Evolutionary conservation across 2,888 invertebrate genomes (phyloP).

Genomic region (Octonoba sinensis): DNA sequence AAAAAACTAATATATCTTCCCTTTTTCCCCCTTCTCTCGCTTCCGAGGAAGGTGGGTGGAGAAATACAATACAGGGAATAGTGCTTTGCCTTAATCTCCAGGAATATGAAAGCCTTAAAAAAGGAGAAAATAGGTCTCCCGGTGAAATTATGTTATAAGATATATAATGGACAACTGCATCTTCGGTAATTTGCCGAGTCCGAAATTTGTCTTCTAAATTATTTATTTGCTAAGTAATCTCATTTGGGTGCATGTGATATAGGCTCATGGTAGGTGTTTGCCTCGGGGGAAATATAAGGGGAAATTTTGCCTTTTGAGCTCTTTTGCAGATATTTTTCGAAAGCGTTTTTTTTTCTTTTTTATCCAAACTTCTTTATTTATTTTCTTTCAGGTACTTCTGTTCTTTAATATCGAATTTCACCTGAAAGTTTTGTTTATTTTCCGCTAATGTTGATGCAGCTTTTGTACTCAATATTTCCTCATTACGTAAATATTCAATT

Average conservation of each 20-base stretch:
- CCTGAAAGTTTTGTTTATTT: no score
- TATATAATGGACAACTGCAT: conserved; percentile 50
- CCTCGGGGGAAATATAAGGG: conserved; percentile 12
- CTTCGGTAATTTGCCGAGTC: conserved; percentile 33
- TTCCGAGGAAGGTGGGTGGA: conserved; percentile 3
- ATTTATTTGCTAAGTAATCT: conserved; percentile 59
- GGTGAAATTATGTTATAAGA: conserved; percentile 59
- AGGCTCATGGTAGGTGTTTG: conserved; percentile 30
- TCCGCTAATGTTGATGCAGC: no score
- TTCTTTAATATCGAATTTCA: background rate
- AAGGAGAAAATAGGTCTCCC: conserved; percentile 37
- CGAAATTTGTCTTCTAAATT: conserved; percentile 54
- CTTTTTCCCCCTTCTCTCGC: conserved; percentile 30
- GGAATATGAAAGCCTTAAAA: conserved; percentile 59
- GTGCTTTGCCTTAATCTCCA: conserved; percentile 54
- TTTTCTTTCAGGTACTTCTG: background rate
- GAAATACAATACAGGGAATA: conserved; percentile 56
- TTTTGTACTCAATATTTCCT: no score
- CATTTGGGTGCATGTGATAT: conserved; percentile 36
- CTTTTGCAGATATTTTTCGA: background rate
- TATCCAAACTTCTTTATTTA: background rate
- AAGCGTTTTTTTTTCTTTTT: background rate
- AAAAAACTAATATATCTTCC: conserved; percentile 59
- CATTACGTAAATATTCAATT: no score
- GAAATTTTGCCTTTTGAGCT: background rate